Base-by-base conservation (phyloP, 2,797 vertebrate genomes). In the Cossypha dichroa region DNA sequence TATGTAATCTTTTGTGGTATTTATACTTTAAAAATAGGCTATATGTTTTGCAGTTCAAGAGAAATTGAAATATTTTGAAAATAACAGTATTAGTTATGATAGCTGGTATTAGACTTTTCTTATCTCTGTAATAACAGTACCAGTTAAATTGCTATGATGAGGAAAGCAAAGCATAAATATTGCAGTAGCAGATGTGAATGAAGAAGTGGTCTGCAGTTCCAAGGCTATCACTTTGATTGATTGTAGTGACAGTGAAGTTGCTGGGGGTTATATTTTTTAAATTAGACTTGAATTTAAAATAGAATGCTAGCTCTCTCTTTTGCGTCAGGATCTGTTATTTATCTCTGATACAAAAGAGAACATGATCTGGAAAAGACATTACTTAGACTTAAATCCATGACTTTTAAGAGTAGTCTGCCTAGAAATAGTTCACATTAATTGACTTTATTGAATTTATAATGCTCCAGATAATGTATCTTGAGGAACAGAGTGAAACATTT, bases 381-480 rank as follows among this genome's bases (percentile, higher is more conserved):
- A 85, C 45, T 85, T 89, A 92, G 74, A 74, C 60, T 91, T 85
- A 94, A 94, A 87, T 80, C 56, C 34, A 33, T 62, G n/a, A 80
- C 78, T 91, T 93, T 94, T 89, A 95, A 80, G 56, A 77, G n/a
- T 62, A 88, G 43, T 40, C 56, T 82, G 34, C 66, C 84, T 93
- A 85, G 88, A 96, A 93, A 91, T 93, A 93, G 86, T 91, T 89
- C 84, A 70, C 46, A 70, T 94, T 93, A 95, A 94, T 92, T 93
- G 85, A 80, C 49, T 90, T 90, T 90, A 92, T 89, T 89, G 84
- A 80, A 93, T 94, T 92, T 93, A 77, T 89, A 91, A 89, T 83
- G 54, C 72, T 91, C 64, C 26, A 89, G 72, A 80, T 93, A 93
- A 70, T 70, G 74, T 33, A 46, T 88, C 89, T 86, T 38, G 45